Evolutionary conservation across 2,797 vertebrate genomes (phyloP).

Genomic region (Danio kyathit): DNA sequence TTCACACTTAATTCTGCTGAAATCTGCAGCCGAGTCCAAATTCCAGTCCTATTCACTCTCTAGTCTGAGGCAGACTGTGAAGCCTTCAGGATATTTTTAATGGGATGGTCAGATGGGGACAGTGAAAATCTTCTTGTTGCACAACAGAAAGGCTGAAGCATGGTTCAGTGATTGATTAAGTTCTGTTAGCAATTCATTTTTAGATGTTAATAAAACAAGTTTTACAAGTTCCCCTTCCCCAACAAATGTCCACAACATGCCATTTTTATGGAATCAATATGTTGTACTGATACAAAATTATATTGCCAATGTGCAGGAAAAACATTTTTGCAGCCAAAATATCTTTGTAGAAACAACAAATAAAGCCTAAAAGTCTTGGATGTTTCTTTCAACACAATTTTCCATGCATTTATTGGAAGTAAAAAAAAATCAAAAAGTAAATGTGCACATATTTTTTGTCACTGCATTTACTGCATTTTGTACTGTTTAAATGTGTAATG

Average conservation of each 20-base stretch:
- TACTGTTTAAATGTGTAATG: background rate
- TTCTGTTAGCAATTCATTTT: background rate
- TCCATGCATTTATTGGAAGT: background rate
- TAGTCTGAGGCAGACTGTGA: background rate
- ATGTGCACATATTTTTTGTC: background rate
- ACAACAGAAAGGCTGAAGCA: background rate
- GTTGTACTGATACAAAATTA: background rate
- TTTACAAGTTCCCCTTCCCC: background rate
- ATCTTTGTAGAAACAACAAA: background rate
- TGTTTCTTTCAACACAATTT: no score
- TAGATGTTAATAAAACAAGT: no score
- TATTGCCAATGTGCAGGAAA: background rate
- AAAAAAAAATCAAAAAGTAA: background rate
- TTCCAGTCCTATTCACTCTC: conserved; percentile 23
- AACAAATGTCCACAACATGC: background rate
- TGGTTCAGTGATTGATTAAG: background rate
- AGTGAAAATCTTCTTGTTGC: background rate
- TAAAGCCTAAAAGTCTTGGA: no score
- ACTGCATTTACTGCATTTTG: background rate
- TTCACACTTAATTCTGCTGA: conserved; percentile 18
- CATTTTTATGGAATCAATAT: background rate
- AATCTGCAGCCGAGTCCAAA: conserved; percentile 17
- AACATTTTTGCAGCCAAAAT: background rate
- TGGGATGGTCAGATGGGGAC: background rate
- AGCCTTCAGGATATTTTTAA: conserved; percentile 9